A percentile compares a stretch with the other conserved stretches of the same genome.
Conservation (phyloP, 2,797 vertebrate species). For the Spinibarbus caldwelli region DNA sequence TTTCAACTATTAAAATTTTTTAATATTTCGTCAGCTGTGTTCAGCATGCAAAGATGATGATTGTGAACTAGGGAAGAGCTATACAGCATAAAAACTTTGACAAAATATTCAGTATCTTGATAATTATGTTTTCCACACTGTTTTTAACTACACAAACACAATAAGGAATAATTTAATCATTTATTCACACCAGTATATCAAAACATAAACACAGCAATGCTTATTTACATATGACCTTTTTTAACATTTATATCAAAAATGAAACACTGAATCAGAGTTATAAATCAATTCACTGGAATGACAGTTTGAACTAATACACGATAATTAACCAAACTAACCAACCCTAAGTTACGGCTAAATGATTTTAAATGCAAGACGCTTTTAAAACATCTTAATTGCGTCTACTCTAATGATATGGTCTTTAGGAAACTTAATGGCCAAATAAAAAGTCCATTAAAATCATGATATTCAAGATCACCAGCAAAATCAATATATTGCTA, state of each 20-base stretch:
- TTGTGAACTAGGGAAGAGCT: not conserved
- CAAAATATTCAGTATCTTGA: not conserved
- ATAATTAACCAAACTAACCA: not conserved
- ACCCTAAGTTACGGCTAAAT: not conserved
- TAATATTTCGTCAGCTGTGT: not conserved
- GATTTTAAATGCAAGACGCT: not conserved
- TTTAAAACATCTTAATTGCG: conserved; percentile 11
- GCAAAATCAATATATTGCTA: not conserved
- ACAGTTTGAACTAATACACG: too few relatives aligned
- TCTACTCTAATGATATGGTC: not conserved
- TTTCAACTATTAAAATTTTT: not conserved
- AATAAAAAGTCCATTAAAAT: conserved; percentile 8
- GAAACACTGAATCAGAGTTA: not conserved
- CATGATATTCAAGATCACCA: not conserved
- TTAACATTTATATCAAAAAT: not conserved
- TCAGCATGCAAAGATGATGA: not conserved
- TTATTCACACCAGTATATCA: not conserved
- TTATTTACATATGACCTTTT: not conserved
- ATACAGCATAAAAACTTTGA: not conserved
- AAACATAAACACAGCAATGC: not conserved
- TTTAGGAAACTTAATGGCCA: not conserved
- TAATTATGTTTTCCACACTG: not conserved
- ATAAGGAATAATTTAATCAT: too few relatives aligned
- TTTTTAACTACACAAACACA: too few relatives aligned
- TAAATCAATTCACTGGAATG: not conserved